Percentiles rank a stretch among this genome's conserved stretches.
Conservation (phyloP, 1,140 invertebrate species). For the Gonatopus flavifemur region DNA sequence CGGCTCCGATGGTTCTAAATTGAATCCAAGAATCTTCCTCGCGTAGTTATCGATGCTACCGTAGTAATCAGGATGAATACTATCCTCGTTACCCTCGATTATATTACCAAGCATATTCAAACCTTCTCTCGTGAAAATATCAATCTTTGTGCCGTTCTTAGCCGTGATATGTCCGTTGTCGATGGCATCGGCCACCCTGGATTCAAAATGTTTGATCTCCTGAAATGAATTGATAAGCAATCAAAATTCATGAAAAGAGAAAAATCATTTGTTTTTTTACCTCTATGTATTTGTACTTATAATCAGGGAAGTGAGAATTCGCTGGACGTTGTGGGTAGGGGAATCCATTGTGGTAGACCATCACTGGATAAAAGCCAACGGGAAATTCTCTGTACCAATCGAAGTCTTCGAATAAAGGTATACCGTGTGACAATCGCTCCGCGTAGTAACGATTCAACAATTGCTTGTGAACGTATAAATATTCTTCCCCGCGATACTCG, state of each 20-base stretch:
- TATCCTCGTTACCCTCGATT: slow-evolving; percentile 49
- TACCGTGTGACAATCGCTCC: slow-evolving; percentile 51
- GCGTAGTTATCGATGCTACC: no score
- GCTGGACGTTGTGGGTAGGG: slow-evolving; percentile 62
- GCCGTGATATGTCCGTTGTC: slow-evolving; percentile 63
- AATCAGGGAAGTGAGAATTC: slow-evolving; percentile 54
- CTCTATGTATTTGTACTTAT: slow-evolving; percentile 48
- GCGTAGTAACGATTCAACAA: slow-evolving; percentile 55
- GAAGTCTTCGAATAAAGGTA: slow-evolving; percentile 47
- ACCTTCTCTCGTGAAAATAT: slow-evolving; percentile 43
- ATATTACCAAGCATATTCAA: slow-evolving; percentile 56
- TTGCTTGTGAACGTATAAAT: slow-evolving; percentile 57
- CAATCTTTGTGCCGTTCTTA: slow-evolving; percentile 36
- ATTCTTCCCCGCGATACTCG: no score
- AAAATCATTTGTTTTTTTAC: slow-evolving; percentile 29
- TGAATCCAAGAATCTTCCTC: no score
- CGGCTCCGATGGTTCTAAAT: no score
- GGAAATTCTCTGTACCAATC: slow-evolving; percentile 57
- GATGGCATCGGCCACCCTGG: slow-evolving; percentile 66
- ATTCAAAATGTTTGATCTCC: slow-evolving; percentile 61
- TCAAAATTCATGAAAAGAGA: no score
- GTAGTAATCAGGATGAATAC: slow-evolving; percentile 54
- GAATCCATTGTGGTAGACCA: slow-evolving; percentile 65
- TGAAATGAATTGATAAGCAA: no score
- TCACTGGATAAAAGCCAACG: slow-evolving; percentile 63